A percentile compares a stretch with the other conserved stretches of the same genome.
Conservation (phyloP, 2,797 vertebrate genomes). For the Enoplosus armatus region DNA sequence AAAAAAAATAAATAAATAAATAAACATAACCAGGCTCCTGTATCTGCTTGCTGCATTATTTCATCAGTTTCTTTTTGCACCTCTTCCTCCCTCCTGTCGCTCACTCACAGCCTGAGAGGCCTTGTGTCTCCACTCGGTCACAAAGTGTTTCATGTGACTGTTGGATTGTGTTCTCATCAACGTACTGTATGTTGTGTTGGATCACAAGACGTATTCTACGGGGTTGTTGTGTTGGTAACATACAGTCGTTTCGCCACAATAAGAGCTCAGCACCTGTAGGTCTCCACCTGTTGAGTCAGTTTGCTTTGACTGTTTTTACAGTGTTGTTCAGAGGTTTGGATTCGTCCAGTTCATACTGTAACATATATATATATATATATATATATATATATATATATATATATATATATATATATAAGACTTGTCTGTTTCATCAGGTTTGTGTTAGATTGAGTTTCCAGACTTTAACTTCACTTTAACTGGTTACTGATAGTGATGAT, state of each 20-base stretch:
- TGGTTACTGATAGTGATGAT: background rate
- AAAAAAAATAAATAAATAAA: too few species aligned
- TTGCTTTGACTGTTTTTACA: background rate
- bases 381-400: too few species aligned
- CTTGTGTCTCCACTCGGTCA: background rate
- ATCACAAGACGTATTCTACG: too few species aligned
- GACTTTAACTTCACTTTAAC: background rate
- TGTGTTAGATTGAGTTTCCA: background rate
- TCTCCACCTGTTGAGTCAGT: slow-evolving; percentile 14
- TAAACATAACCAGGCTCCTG: background rate
- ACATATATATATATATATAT: too few species aligned
- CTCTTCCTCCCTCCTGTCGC: background rate
- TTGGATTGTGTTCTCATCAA: background rate
- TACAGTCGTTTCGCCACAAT: background rate
- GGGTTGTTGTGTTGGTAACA: background rate
- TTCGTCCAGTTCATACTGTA: background rate
- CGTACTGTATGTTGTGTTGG: too few species aligned
- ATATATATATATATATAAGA: too few species aligned
- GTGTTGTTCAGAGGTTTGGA: background rate
- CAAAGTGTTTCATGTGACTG: background rate
- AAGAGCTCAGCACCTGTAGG: background rate
- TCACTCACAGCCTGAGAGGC: background rate
- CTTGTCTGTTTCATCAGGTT: background rate
- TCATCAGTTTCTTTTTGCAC: background rate
- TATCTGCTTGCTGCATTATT: background rate